These are phyloP conservation scores for Pardosa pseudoannulata DNA, from an alignment of 2,888 invertebrate species.

Conservation along the genomic window DNA sequence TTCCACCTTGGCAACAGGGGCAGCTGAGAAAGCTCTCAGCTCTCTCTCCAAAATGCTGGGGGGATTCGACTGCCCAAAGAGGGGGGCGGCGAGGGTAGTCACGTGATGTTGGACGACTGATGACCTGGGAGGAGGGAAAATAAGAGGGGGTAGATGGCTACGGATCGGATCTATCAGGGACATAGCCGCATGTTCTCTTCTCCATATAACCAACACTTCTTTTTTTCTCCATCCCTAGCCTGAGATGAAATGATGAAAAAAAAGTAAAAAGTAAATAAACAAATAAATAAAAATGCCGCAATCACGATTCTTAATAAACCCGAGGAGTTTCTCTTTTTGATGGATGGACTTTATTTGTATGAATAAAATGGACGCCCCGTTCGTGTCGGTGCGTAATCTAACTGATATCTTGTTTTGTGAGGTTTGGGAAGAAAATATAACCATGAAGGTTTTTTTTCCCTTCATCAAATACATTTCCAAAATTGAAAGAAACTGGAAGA, in stretches of 20 bases:
- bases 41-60: slow-evolving; percentile 26
- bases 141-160: slow-evolving; percentile 16
- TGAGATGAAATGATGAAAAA: slow-evolving; percentile 40
- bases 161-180: slow-evolving; percentile 59
- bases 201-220: slow-evolving; percentile 56
- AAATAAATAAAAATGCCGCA: slow-evolving; percentile 41
- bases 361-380: slow-evolving; percentile 63
- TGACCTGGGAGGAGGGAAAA: slow-evolving; percentile 49
- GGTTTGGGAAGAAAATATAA: background rate
- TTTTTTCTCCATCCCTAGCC: slow-evolving; percentile 10
- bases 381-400: slow-evolving; percentile 53
- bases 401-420: slow-evolving; percentile 44
- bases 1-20: slow-evolving; percentile 68
- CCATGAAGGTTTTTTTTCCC: background rate
- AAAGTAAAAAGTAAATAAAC: slow-evolving; percentile 7
- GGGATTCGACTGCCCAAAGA: slow-evolving; percentile 44
- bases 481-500: background rate
- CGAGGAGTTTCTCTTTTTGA: slow-evolving; percentile 43
- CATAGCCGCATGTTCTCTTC: slow-evolving; percentile 43
- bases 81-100: slow-evolving; percentile 37
- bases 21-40: slow-evolving; percentile 68
- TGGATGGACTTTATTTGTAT: slow-evolving; percentile 58
- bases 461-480: slow-evolving; percentile 3
- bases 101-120: slow-evolving; percentile 62
- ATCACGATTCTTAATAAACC: slow-evolving; percentile 70